Base-by-base conservation (phyloP, 2,797 vertebrate species). In the Anas bahamensis region DNA sequence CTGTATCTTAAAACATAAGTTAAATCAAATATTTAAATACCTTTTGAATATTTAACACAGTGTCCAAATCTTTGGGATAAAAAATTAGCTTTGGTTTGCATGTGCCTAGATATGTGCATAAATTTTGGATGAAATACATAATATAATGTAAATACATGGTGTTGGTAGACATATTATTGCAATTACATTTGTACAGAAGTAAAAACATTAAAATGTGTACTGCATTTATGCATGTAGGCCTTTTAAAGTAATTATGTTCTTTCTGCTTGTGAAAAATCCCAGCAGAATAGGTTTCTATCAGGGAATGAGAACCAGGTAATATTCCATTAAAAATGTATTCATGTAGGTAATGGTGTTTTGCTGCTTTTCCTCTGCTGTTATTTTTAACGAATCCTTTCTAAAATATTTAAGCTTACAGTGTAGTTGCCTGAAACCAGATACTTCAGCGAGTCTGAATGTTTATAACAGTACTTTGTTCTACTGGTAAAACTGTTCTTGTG, bases 331-430 rank as follows among this genome's bases (percentile, higher is more conserved):
- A 96, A 94, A 96, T 94, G 77, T 80, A 94, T 92, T 92, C 76
- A 17, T 52, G 85, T 61, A 86, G 92, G 92, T 95, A 96, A 94
- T 94, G 83, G 89, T 89, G 85, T 95, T 97, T 96, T 95, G 92
- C 93, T 92, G 89, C 80, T 93, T 75, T 74, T 95, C 74, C 71
- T 91, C 92, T 94, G 92, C 92, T 94, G 93, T 95, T 95, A 96
- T 95, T 96, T 96, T 95, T 92, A 96, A 94, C 1, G 4, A 95
- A 93, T 63, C 48, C 89, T 94, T 96, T 74, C 93, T 95, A 84
- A 97, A 96, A 97, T 95, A 96, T 96, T 96, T 90, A 95, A 96
- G 86, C 80, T 90, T 89, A 88, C 60, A 79, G 53, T 76, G 83
- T 46, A 69, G 85, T 84, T 94, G 95, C 95, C 93, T 93, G 89